These are phyloP conservation scores for Tricholauxania praeusta DNA, from an alignment of 2,888 invertebrate genomes.

Conservation along the genomic window DNA sequence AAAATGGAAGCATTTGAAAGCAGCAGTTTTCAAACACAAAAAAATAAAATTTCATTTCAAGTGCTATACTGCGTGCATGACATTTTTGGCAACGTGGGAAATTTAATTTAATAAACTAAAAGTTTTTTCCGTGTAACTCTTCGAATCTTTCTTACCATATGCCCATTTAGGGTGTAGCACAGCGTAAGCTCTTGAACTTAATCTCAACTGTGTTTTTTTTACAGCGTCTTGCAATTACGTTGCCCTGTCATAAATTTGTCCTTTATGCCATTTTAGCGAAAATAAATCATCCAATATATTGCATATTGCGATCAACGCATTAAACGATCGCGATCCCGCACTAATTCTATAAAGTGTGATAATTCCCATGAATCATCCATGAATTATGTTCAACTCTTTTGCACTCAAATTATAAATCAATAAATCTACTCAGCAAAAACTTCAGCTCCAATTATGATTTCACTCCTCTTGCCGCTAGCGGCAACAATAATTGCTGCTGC, in stretches of 20 bases:
- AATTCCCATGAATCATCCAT: constrained; percentile 31
- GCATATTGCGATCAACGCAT: not conserved
- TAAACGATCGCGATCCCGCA: constrained; percentile 11
- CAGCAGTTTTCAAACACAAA: no score
- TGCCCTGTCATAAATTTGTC: constrained; percentile 32
- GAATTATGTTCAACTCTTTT: constrained; percentile 47
- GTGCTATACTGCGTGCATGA: no score
- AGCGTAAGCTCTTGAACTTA: not conserved
- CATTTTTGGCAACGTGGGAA: no score
- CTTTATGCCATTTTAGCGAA: not conserved
- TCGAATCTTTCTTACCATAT: no score
- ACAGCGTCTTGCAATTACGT: constrained; percentile 11
- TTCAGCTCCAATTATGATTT: constrained; percentile 30
- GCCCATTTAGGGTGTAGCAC: no score
- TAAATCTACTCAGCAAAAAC: constrained; percentile 56
- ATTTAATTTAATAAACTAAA: no score
- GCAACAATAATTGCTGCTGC: not conserved
- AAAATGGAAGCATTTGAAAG: no score
- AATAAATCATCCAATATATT: constrained; percentile 10
- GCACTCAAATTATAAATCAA: constrained; percentile 67
- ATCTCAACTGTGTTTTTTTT: not conserved
- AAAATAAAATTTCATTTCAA: no score
- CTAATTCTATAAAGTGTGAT: constrained; percentile 41
- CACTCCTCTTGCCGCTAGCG: not conserved
- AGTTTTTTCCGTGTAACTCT: no score